Percentiles rank a stretch among this genome's conserved stretches.
These are phyloP conservation scores for Mirza zaza DNA, from an alignment of 2,113 vertebrate genomes.

Conservation along the genomic window DNA sequence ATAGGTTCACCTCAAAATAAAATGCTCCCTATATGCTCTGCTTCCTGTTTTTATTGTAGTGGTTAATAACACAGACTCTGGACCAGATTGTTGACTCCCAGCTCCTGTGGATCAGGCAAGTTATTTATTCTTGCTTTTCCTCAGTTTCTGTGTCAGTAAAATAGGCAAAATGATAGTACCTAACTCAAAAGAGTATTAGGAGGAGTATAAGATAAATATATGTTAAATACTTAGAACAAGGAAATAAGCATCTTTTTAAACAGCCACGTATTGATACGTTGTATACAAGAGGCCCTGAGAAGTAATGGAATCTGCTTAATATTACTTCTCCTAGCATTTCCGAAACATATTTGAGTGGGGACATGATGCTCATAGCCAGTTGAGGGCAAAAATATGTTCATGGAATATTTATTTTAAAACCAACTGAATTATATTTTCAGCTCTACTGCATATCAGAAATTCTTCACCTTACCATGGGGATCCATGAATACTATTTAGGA, in stretches of 20 bases:
- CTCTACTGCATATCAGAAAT: background rate
- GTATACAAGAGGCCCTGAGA: background rate
- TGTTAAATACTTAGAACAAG: background rate
- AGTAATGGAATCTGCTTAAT: background rate
- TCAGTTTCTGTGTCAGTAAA: background rate
- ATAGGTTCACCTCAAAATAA: slow-evolving; percentile 39
- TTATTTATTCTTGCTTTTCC: background rate
- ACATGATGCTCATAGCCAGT: background rate
- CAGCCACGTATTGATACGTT: background rate
- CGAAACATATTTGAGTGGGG: background rate
- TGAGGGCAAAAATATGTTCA: background rate
- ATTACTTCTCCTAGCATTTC: background rate
- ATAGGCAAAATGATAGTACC: background rate
- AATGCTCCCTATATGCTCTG: background rate
- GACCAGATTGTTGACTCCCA: background rate
- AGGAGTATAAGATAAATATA: background rate
- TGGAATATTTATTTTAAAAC: background rate
- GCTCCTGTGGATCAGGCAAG: background rate
- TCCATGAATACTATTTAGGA: background rate
- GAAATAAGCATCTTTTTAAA: background rate
- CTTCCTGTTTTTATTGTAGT: slow-evolving; percentile 31
- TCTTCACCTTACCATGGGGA: background rate
- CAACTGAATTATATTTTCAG: background rate
- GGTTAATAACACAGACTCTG: background rate
- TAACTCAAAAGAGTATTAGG: background rate